A percentile compares a stretch with the other conserved stretches of the same genome.
Evolutionary conservation across 2,113 vertebrate genomes (phyloP).

Genomic region (Acanthochromis polyacanthus): DNA sequence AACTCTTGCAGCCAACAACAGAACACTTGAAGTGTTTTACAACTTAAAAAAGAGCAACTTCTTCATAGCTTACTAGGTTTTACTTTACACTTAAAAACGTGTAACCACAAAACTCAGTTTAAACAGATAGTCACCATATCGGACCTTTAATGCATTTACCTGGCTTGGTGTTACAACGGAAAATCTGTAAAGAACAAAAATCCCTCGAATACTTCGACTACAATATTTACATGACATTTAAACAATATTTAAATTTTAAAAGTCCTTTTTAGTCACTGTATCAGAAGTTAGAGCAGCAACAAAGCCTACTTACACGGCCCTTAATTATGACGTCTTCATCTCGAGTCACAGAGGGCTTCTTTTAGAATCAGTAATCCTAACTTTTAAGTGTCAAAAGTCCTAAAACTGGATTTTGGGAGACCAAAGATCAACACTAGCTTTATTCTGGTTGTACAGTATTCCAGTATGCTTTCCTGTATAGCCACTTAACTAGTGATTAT

Average conservation of each 20-base stretch:
- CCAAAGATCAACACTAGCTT: slow-evolving; percentile 80
- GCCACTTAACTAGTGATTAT: slow-evolving; percentile 54
- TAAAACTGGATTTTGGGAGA: slow-evolving; percentile 61
- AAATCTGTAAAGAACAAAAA: neutral
- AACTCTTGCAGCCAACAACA: too few species aligned
- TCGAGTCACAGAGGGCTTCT: slow-evolving; percentile 51
- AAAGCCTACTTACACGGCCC: slow-evolving; percentile 49
- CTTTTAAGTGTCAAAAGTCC: slow-evolving; percentile 48
- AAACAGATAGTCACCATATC: too few species aligned
- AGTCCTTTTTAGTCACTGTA: slow-evolving; percentile 23
- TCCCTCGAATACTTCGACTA: neutral
- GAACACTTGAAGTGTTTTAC: too few species aligned
- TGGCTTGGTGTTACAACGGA: neutral
- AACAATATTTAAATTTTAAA: slow-evolving; percentile 10
- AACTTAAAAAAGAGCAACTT: too few species aligned
- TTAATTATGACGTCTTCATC: slow-evolving; percentile 38
- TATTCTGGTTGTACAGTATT: slow-evolving; percentile 54
- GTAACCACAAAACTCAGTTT: too few species aligned
- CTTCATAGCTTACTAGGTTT: too few species aligned
- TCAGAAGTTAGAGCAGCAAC: slow-evolving; percentile 22
- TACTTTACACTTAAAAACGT: too few species aligned
- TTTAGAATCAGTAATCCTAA: slow-evolving; percentile 30
- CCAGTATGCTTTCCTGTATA: slow-evolving; percentile 40
- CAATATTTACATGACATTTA: neutral
- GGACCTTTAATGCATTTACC: neutral